These are phyloP conservation scores for Caerostris darwini DNA, from an alignment of 1,140 invertebrate species.

Conservation along the genomic window DNA sequence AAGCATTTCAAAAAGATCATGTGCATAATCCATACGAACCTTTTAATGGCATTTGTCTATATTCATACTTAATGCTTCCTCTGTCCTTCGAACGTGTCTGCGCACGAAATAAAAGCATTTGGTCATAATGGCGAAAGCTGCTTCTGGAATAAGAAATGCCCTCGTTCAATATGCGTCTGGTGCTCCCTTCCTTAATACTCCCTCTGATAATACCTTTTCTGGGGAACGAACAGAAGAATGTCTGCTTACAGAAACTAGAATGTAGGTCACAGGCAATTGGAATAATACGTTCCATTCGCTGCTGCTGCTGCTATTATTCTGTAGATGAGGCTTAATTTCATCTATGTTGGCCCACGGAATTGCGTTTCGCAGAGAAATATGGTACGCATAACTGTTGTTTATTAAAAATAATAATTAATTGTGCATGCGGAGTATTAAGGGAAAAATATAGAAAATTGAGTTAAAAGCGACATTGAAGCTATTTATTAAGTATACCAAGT, in stretches of 20 bases:
- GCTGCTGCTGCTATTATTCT: not conserved
- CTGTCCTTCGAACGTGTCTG: not conserved
- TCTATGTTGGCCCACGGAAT: not conserved
- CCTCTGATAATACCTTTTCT: conserved; percentile 1
- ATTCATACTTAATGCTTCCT: conserved; percentile 1
- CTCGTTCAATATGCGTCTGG: conserved; percentile 5
- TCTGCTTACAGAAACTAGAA: not conserved
- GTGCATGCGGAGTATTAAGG: too few species aligned
- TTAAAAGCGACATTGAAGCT: too few species aligned
- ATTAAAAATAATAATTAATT: too few species aligned
- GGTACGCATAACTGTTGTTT: too few species aligned
- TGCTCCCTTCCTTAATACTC: conserved; percentile 8
- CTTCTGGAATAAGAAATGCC: conserved; percentile 21
- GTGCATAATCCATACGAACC: not conserved
- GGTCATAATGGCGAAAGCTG: not conserved
- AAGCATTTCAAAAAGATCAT: not conserved
- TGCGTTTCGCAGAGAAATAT: not conserved
- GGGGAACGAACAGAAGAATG: conserved; percentile 7
- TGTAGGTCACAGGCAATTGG: conserved; percentile 10
- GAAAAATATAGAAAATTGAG: too few species aligned
- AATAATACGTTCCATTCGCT: conserved; percentile 5
- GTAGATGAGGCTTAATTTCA: not conserved
- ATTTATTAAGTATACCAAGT: too few species aligned
- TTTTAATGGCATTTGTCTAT: not conserved
- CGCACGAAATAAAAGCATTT: conserved; percentile 31